A percentile compares a stretch with the other conserved stretches of the same genome.
phyloP scores from a whole-genome alignment of 2,113 vertebrate genomes.

The Stigmatopora argus region DNA sequence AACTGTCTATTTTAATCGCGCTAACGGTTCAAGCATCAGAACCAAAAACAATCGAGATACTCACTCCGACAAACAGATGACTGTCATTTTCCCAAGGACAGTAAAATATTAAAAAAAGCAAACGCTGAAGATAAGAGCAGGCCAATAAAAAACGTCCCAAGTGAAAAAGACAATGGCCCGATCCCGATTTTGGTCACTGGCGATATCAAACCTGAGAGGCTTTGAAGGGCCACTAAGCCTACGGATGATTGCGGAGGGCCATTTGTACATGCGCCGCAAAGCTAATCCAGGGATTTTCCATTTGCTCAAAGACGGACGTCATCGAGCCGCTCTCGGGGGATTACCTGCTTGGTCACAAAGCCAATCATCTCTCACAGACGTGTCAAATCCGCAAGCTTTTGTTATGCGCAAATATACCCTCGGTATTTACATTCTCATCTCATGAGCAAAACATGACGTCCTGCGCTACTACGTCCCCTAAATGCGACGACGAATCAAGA shows the following conservation, averaged over 20 bases:
- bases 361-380: constrained; percentile 8
- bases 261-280: constrained; percentile 22
- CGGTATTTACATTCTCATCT: no score
- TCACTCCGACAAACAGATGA: constrained; percentile 51
- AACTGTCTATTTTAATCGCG: background rate
- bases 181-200: background rate
- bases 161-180: background rate
- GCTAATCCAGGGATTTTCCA: constrained; percentile 58
- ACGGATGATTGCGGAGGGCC: background rate
- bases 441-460: no score
- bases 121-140: background rate
- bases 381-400: background rate
- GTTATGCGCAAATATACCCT: background rate
- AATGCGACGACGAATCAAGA: no score
- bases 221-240: background rate
- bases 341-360: constrained; percentile 50
- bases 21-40: background rate
- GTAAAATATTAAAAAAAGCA: background rate
- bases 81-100: constrained; percentile 38
- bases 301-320: constrained; percentile 46
- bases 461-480: no score
- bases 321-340: constrained; percentile 38
- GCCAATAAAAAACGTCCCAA: background rate
- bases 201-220: background rate
- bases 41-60: constrained; percentile 4